Evolutionary conservation across 2,113 vertebrate species (phyloP).

Genomic region (Epinephelus lanceolatus): DNA sequence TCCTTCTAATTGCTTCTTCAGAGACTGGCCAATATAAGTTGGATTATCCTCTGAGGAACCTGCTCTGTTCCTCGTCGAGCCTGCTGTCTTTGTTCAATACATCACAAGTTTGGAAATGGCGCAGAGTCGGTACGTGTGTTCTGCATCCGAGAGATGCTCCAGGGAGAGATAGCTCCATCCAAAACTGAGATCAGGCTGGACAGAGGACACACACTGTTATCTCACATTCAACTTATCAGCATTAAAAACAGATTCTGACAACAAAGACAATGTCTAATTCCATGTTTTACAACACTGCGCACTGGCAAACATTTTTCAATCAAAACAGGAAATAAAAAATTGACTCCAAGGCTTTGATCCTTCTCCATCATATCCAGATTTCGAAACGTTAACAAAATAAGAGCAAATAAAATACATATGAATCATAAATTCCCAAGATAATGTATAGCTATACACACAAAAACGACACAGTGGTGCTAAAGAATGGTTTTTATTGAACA

Average conservation of each 20-base stretch:
- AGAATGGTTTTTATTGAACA: constrained; percentile 19
- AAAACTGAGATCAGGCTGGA: constrained; percentile 55
- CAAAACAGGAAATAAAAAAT: constrained; percentile 14
- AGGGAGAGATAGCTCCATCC: constrained; percentile 31
- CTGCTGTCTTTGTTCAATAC: constrained; percentile 59
- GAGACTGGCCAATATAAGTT: constrained; percentile 49
- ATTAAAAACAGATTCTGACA: constrained; percentile 22
- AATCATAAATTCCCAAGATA: background rate
- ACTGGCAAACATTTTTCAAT: background rate
- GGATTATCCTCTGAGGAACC: constrained; percentile 56
- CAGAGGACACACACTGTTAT: constrained; percentile 37
- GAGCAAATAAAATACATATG: background rate
- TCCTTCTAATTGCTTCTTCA: constrained; percentile 64
- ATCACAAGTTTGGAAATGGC: constrained; percentile 56
- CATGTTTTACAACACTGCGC: constrained; percentile 29
- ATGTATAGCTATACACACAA: background rate
- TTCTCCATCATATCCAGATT: background rate
- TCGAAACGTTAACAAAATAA: background rate
- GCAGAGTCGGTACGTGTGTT: constrained; percentile 35
- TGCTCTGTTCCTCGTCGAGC: constrained; percentile 19
- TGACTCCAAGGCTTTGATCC: background rate
- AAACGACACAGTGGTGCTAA: constrained; percentile 1
- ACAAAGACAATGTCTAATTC: constrained; percentile 28
- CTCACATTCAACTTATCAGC: constrained; percentile 40
- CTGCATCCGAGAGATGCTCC: constrained; percentile 39